Percentiles rank a stretch among this genome's conserved stretches.
phyloP scores from a whole-genome alignment of 2,888 invertebrate species.

The Macrophya annulata region DNA sequence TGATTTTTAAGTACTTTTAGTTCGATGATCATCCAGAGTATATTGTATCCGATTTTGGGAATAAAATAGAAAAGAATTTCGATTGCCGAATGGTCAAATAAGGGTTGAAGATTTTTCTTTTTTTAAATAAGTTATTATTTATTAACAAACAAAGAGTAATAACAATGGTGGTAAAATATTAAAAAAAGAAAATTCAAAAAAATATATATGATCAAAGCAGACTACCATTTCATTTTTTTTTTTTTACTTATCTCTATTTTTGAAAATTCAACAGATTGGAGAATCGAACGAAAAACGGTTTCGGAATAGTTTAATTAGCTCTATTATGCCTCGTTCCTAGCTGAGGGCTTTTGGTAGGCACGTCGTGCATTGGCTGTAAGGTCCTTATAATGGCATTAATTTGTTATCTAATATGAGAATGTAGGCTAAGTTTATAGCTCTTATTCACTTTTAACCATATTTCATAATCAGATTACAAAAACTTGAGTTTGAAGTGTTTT shows the following conservation, averaged over 20 bases:
- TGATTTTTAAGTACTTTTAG: neutral
- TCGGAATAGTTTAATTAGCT: neutral
- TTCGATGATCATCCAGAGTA: neutral
- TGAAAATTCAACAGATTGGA: neutral
- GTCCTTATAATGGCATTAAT: conserved; percentile 21
- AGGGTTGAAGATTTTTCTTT: neutral
- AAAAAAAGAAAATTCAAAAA: neutral
- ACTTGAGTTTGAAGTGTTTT: neutral
- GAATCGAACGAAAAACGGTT: neutral
- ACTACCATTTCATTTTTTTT: neutral
- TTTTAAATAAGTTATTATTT: neutral
- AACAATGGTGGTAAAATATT: neutral
- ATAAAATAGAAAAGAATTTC: neutral
- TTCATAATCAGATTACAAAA: neutral
- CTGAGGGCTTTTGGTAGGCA: conserved; percentile 30
- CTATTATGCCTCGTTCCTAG: conserved; percentile 2
- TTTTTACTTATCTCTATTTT: neutral
- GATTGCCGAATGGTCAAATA: neutral
- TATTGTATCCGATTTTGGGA: neutral
- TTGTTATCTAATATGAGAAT: conserved; percentile 35
- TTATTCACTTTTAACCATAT: neutral
- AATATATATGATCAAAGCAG: neutral
- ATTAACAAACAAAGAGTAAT: neutral
- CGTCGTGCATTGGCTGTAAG: conserved; percentile 12
- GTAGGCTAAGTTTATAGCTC: neutral